Percentiles rank a stretch among this genome's conserved stretches.
Conservation (phyloP, 2,113 vertebrate species). For the Syngnathus scovelli region DNA sequence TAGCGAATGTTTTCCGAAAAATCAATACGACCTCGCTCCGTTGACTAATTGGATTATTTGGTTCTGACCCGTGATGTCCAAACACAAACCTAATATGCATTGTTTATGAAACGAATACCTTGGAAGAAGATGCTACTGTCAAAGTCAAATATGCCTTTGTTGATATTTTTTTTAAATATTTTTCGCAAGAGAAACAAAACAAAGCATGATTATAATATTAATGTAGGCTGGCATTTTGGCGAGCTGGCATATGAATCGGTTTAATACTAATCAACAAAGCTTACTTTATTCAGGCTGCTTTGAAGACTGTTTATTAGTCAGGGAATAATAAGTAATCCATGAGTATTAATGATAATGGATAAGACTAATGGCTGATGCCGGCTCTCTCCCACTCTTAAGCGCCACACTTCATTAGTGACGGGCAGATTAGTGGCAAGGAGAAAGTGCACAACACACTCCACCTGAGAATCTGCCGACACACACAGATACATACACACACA, state of each 20-base stretch:
- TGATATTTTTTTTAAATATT: constrained; percentile 34
- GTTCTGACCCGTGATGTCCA: constrained; percentile 55
- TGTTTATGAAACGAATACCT: constrained; percentile 66
- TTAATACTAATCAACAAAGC: constrained; percentile 67
- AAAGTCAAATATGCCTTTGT: constrained; percentile 38
- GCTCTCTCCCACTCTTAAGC: constrained; percentile 63
- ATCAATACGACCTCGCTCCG: constrained; percentile 66
- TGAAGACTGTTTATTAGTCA: constrained; percentile 71
- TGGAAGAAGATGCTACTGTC: constrained; percentile 50
- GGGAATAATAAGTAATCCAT: constrained; percentile 72
- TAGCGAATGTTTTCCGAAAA: constrained; percentile 53
- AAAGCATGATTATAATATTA: constrained; percentile 17
- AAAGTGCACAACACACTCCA: constrained; percentile 56
- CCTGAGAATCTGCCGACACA: constrained; percentile 45
- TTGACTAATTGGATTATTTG: constrained; percentile 64
- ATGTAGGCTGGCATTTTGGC: constrained; percentile 40
- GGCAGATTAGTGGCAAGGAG: constrained; percentile 66
- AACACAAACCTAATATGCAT: constrained; percentile 63
- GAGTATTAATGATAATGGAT: constrained; percentile 70
- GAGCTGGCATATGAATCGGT: constrained; percentile 60
- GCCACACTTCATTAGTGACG: constrained; percentile 70
- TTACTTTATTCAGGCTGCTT: constrained; percentile 63
- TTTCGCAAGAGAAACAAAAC: constrained; percentile 19
- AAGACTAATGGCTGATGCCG: constrained; percentile 65
- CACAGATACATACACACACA: constrained; percentile 39